Percentiles rank a stretch among this genome's conserved stretches.
phyloP scores from a whole-genome alignment of 2,797 vertebrate species.

The Simalia tracyae region DNA sequence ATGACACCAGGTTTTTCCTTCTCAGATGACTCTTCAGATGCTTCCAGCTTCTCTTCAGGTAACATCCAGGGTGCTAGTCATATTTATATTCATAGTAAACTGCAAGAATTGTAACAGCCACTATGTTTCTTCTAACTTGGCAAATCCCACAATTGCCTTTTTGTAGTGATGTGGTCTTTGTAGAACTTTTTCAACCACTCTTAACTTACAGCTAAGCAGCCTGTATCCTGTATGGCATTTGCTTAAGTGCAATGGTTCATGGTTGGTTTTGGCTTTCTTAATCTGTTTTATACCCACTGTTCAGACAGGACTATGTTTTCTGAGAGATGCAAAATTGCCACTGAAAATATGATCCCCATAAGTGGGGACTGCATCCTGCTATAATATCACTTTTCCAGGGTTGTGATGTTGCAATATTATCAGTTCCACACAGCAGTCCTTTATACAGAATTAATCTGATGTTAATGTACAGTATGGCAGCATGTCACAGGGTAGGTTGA shows the following conservation, averaged over 20 bases:
- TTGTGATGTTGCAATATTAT: neutral
- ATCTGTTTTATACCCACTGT: no score
- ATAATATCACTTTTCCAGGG: neutral
- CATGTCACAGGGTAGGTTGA: neutral
- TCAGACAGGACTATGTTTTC: neutral
- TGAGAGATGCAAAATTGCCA: neutral
- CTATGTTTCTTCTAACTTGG: neutral
- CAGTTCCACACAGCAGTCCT: neutral
- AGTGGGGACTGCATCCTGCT: neutral
- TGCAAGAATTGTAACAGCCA: neutral
- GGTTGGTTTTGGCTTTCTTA: neutral
- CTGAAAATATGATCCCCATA: neutral
- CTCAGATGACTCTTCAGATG: slow-evolving; percentile 83
- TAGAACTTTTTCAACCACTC: neutral
- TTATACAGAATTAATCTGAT: neutral
- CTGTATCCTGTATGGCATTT: neutral
- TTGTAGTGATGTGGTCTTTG: neutral
- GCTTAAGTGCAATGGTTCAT: neutral
- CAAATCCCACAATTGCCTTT: neutral
- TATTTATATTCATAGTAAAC: neutral
- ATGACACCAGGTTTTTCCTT: slow-evolving; percentile 77
- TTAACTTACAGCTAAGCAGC: neutral
- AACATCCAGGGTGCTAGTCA: slow-evolving; percentile 30
- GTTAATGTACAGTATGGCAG: neutral
- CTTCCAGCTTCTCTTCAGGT: slow-evolving; percentile 87